Base-by-base conservation (phyloP, 2,797 vertebrate genomes). In the Peromyscus attwateri region DNA sequence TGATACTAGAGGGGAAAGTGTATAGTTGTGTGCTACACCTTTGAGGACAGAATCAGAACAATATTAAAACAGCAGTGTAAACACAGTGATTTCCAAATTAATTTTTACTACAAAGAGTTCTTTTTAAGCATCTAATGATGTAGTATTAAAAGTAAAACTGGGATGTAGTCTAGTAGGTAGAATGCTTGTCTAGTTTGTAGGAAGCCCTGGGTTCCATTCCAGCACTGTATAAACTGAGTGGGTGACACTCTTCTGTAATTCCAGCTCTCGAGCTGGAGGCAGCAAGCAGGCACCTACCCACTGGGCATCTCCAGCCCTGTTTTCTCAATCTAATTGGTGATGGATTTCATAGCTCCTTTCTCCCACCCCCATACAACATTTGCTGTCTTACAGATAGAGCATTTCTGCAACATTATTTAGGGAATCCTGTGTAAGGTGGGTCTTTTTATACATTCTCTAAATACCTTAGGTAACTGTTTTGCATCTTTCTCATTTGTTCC, bases 271-370 rank as follows among this genome's bases (percentile, higher is more conserved):
- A 40, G 49, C 12, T 55, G 31, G 66, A 87, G 84, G 25, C 49
- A 11, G 66, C 23, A 57, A 46, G 49, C 66, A 87, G 43, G 49
- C 23, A 11, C 49, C 23, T 21, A 29, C n/a, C 25, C 21, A 31
- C 37, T 75, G 52, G 75, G 16, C 9, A 31, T 40, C 6, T 43
- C n/a, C 73, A n/a, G 1, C 25, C 10, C 85, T 60, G 27, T 31
- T 57, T 73, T 88, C 52, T 75, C 37, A 31, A 13, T 88, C 93
- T 94, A 95, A n/a, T 96, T 94, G 29, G 46, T 93, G 29, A 46
- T 95, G 55, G 31, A 85, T 73, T 91, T 57, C 71, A 27, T 89
- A n/a, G 2, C 73, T 57, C 2, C 49, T 55, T 10, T 71, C 49
- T 8, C 25, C 70, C 52, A 57, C 0, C 17, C 16, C 25, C 7